These are phyloP conservation scores for Prionailurus bengalensis DNA, from an alignment of 2,113 vertebrate genomes.

Conservation along the genomic window DNA sequence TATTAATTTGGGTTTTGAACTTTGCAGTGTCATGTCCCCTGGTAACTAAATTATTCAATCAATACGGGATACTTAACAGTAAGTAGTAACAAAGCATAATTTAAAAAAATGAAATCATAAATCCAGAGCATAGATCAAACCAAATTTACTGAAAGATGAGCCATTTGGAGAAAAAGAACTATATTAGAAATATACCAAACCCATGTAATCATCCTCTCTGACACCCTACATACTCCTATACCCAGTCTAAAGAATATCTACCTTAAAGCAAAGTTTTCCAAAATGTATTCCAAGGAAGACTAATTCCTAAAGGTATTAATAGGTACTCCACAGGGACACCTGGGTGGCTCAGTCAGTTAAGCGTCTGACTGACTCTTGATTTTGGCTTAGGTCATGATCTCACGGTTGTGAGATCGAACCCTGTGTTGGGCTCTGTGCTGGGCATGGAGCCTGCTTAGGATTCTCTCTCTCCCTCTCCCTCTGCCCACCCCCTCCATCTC, in stretches of 20 bases:
- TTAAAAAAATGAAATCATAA: background rate
- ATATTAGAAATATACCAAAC: background rate
- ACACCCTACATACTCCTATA: background rate
- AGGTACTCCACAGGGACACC: background rate
- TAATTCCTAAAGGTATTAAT: background rate
- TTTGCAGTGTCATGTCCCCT: background rate
- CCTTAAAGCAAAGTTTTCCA: slow-evolving; percentile 4
- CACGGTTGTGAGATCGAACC: too few relatives aligned
- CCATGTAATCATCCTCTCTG: background rate
- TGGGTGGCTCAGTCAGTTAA: too few relatives aligned
- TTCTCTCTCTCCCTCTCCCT: too few relatives aligned
- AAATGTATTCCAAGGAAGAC: background rate
- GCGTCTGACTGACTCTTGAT: too few relatives aligned
- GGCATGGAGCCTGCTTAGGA: too few relatives aligned
- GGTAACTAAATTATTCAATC: background rate
- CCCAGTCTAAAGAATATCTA: background rate
- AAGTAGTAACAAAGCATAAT: slow-evolving; percentile 25
- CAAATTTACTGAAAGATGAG: slow-evolving; percentile 10
- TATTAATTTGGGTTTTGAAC: background rate
- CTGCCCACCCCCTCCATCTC: too few relatives aligned
- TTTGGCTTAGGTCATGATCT: too few relatives aligned
- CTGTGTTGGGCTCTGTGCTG: too few relatives aligned
- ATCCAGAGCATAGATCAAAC: background rate
- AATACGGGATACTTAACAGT: background rate
- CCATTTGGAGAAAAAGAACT: background rate